Evolutionary conservation across 2,797 vertebrate species (phyloP).

Genomic region (Champsocephalus gunnari): DNA sequence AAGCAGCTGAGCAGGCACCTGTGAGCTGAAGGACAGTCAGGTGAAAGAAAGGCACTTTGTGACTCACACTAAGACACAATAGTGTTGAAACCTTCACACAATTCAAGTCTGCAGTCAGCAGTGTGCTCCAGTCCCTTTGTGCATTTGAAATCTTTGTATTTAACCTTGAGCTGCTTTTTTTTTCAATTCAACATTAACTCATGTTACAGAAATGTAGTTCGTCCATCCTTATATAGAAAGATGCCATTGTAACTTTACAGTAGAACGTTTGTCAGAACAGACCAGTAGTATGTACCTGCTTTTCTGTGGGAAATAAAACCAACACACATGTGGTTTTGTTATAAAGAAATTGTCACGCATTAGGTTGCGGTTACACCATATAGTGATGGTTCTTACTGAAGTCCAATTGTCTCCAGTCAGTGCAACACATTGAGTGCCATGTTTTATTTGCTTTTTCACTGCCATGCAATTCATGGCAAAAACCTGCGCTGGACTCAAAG

Average conservation of each 20-base stretch:
- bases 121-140: neutral
- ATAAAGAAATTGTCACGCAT: too few relatives aligned
- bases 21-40: conserved; percentile 8
- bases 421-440: too few relatives aligned
- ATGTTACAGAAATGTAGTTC: neutral
- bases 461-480: too few relatives aligned
- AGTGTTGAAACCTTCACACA: neutral
- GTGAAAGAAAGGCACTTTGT: neutral
- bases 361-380: too few relatives aligned
- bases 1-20: neutral
- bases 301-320: too few relatives aligned
- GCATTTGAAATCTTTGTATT: neutral
- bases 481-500: too few relatives aligned
- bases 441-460: too few relatives aligned
- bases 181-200: neutral
- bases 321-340: too few relatives aligned
- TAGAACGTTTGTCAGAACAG: neutral
- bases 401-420: too few relatives aligned
- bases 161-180: conserved; percentile 5
- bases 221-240: neutral
- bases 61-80: neutral
- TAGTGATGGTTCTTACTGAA: too few relatives aligned
- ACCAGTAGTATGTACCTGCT: too few relatives aligned
- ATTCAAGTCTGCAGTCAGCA: neutral
- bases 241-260: neutral